Evolutionary conservation across 1,140 invertebrate species (phyloP), one percentile per base, ranked within the genome.

Genomic region (Drosophila repletoides): DNA sequence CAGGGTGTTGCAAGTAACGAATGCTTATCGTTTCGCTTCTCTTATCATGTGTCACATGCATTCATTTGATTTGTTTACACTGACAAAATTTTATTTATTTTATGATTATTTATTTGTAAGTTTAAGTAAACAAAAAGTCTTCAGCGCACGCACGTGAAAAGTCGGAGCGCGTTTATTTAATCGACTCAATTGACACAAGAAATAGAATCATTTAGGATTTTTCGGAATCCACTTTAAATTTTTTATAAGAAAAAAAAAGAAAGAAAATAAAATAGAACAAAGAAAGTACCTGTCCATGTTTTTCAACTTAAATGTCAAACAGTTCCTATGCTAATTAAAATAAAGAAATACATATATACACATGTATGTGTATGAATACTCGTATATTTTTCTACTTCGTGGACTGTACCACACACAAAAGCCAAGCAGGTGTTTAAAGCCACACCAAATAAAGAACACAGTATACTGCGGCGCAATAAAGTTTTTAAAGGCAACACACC

Each of bases 381-480:
- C n/a, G n/a, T n/a, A n/a, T n/a, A 9, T 28, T 28, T 53, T 49
- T 60, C 59, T 63, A 51, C 38, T 45, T 34, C 22, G 33, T 29
- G 17, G 51, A 33, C 36, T 63, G 14, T 60, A 74, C 56, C 55
- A 21, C 14, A 28, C 51, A 36, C 46, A 40, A 33, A 29, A 41
- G 17, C 21, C 29, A 46, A 60, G 65, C 73, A 76, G 73, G 73
- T 76, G 73, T 28, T 53, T 65, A 29, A 9, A 56, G 26, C 52
- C 38, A 43, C 46, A 49, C 31, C 61, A 76, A 58, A 59, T 33
- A 45, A 63, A 72, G 24, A 66, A 72, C 66, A 52, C 65, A 46
- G 28, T 45, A 40, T 63, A 68, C 36, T 83, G 38, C 81, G 65
- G 38, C 76, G 76, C 77, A 83, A 76, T 83, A 76, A 48, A 49